Conservation (phyloP, 2,797 vertebrate species). For the Ammospiza maritima region DNA sequence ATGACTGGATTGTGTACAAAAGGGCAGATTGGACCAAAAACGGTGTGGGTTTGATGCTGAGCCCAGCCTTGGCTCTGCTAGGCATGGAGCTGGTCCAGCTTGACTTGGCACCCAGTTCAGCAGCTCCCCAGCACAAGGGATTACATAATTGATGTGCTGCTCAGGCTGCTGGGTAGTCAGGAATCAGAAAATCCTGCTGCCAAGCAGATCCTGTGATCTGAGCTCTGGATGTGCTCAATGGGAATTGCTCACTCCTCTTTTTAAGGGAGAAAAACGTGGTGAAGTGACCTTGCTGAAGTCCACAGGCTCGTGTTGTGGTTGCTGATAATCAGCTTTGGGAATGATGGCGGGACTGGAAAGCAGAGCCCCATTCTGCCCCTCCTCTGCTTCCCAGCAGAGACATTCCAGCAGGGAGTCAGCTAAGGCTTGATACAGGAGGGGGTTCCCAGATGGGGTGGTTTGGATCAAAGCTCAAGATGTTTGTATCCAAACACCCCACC, state of each 20-base stretch:
- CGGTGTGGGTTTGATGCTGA: not conserved
- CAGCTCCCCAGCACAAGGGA: not conserved
- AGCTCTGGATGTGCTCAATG: not conserved
- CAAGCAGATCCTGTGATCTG: not conserved
- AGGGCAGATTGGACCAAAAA: not conserved
- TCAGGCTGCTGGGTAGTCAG: not conserved
- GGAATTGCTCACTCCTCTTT: not conserved
- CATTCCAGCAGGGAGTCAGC: not conserved
- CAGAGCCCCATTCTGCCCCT: not conserved
- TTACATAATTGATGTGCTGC: not conserved
- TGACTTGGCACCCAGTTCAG: rapidly evolving
- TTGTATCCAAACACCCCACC: not conserved
- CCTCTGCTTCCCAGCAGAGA: not conserved
- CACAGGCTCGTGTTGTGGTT: rapidly evolving
- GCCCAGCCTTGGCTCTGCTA: not conserved
- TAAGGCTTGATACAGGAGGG: not conserved
- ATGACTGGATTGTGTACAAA: rapidly evolving
- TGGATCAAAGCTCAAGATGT: not conserved
- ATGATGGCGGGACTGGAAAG: not conserved
- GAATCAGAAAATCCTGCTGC: not conserved
- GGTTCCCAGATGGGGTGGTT: not conserved
- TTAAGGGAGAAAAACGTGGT: not conserved
- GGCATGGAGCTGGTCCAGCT: not conserved
- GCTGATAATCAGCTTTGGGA: not conserved
- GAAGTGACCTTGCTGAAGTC: rapidly evolving